A percentile compares a stretch with the other conserved stretches of the same genome.
These are phyloP conservation scores for Blennius ocellaris DNA, from an alignment of 2,113 vertebrate genomes.

Conservation along the genomic window DNA sequence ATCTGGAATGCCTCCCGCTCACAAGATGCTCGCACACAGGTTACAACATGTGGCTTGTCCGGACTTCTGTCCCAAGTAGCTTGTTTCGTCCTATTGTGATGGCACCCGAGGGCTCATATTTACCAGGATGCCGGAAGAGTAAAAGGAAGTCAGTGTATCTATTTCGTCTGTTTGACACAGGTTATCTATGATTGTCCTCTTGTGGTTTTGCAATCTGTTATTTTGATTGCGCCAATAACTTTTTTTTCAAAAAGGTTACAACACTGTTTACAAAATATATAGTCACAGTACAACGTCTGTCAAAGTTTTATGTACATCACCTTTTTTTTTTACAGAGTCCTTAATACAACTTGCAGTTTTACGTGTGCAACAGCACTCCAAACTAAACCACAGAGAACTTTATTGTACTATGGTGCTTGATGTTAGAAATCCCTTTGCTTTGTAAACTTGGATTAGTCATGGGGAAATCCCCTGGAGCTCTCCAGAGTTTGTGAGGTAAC, in stretches of 20 bases:
- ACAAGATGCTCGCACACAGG: constrained; percentile 52
- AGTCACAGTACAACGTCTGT: background rate
- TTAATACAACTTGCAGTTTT: constrained; percentile 25
- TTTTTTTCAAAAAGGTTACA: constrained; percentile 37
- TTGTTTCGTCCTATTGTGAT: constrained; percentile 69
- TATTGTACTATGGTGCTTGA: constrained; percentile 5
- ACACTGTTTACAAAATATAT: background rate
- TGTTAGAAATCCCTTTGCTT: constrained; percentile 39
- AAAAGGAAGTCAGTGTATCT: constrained; percentile 58
- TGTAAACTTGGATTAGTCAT: constrained; percentile 59
- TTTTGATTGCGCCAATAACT: constrained; percentile 54
- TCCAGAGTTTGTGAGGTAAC: constrained; percentile 39
- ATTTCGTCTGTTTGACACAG: constrained; percentile 45
- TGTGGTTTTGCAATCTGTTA: constrained; percentile 54
- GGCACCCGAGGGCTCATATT: constrained; percentile 59
- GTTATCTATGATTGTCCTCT: constrained; percentile 51
- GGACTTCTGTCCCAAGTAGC: constrained; percentile 50
- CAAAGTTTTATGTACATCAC: constrained; percentile 5
- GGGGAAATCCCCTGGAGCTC: constrained; percentile 52
- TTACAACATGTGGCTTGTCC: constrained; percentile 55
- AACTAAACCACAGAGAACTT: constrained; percentile 39
- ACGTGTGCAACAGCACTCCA: constrained; percentile 21
- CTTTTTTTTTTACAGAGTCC: constrained; percentile 38
- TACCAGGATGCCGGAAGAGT: constrained; percentile 41
- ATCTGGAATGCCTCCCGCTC: constrained; percentile 53